Evolutionary conservation across 1,140 invertebrate genomes (phyloP).

Genomic region (Apocrypta bakeri): DNA sequence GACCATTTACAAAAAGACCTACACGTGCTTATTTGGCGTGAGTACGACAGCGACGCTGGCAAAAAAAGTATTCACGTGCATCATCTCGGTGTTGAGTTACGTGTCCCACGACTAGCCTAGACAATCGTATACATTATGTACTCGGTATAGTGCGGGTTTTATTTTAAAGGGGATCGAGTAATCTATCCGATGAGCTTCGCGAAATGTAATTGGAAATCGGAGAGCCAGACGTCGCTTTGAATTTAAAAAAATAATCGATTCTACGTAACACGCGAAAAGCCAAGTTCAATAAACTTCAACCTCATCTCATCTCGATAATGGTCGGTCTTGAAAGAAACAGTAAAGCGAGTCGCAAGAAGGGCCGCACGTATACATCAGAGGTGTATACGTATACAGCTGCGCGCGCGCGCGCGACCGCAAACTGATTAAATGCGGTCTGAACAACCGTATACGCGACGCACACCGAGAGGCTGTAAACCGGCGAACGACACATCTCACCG

Average conservation of each 20-base stretch:
- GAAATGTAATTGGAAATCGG: not conserved
- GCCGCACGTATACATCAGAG: not conserved
- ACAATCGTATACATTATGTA: not conserved
- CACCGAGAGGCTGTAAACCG: constrained; percentile 30
- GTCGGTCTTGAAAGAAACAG: not conserved
- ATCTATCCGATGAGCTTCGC: not conserved
- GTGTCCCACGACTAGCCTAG: not conserved
- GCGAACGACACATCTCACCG: constrained; percentile 18
- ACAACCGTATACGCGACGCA: constrained; percentile 6
- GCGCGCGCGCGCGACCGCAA: constrained; percentile 63
- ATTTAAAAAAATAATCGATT: not conserved
- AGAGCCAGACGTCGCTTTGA: not conserved
- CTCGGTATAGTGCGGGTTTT: not conserved
- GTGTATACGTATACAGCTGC: constrained; percentile 4
- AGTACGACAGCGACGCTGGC: not conserved
- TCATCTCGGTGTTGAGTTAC: not conserved
- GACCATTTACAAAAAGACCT: constrained; percentile 16
- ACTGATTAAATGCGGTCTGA: constrained; percentile 71
- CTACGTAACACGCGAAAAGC: not conserved
- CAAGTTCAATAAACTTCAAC: not conserved
- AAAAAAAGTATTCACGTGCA: constrained; percentile 31
- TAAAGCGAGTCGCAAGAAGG: not conserved
- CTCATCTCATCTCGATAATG: constrained; percentile 1
- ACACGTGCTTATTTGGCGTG: constrained; percentile 11
- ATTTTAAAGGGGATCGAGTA: not conserved